These are phyloP conservation scores for Hymenochirus boettgeri DNA, from an alignment of 2,113 vertebrate species.

Conservation along the genomic window DNA sequence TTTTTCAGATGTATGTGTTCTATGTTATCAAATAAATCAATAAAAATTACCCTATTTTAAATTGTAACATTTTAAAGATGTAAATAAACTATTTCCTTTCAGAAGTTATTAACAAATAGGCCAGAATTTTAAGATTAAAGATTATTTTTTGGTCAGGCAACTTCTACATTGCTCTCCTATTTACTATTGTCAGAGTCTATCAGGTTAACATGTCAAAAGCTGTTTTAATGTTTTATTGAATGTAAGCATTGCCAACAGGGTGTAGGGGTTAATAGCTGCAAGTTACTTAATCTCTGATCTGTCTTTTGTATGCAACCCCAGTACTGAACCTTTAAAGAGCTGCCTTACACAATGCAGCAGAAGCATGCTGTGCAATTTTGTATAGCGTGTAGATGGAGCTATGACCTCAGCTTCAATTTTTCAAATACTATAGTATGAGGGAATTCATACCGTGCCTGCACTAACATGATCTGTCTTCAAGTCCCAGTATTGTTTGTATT, in stretches of 20 bases:
- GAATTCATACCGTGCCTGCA: conserved; percentile 19
- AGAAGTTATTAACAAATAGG: too few relatives aligned
- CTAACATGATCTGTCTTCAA: too few relatives aligned
- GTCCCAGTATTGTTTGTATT: too few relatives aligned
- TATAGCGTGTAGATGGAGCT: conserved; percentile 43
- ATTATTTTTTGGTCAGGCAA: too few relatives aligned
- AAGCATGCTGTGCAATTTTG: conserved; percentile 41
- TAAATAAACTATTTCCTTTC: too few relatives aligned
- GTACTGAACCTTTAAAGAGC: conserved; percentile 38
- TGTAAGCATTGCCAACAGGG: conserved; percentile 31
- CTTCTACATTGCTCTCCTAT: too few relatives aligned
- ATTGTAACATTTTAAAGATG: too few relatives aligned
- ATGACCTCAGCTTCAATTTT: conserved; percentile 39
- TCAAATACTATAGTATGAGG: conserved; percentile 26
- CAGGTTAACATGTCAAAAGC: conserved; percentile 25
- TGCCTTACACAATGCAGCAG: conserved; percentile 27
- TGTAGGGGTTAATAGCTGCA: conserved; percentile 33
- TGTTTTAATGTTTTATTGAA: conserved; percentile 37
- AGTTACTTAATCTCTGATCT: conserved; percentile 33
- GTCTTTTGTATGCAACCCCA: conserved; percentile 33
- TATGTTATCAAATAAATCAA: too few relatives aligned
- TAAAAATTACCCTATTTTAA: too few relatives aligned
- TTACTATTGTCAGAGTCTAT: conserved; percentile 19
- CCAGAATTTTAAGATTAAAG: too few relatives aligned
- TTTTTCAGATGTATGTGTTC: too few relatives aligned